phyloP scores from a whole-genome alignment of 35 echinoderm and acorn worm genomes.

The Apostichopus californicus region DNA sequence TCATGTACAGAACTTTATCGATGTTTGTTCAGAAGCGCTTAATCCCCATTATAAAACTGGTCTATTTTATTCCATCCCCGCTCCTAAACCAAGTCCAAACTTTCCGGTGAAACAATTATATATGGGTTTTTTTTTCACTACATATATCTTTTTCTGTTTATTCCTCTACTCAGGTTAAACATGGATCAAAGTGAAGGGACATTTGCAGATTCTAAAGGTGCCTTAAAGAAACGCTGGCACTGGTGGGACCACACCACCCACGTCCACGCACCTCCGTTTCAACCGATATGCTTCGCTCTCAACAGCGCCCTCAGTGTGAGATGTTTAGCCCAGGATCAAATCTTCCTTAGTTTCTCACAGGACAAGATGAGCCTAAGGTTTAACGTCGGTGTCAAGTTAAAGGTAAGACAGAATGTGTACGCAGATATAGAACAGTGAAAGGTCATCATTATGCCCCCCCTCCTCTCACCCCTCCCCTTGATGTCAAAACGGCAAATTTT shows the following conservation, averaged over 20 bases:
- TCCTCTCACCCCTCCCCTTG: not conserved
- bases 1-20: too few species aligned
- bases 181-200: slow-evolving; percentile 83
- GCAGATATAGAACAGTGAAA: not conserved
- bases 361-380: slow-evolving; percentile 74
- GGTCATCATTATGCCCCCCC: not conserved
- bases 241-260: slow-evolving; percentile 90
- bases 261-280: slow-evolving; percentile 93
- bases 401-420: slow-evolving; percentile 59
- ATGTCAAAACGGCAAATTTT: not conserved
- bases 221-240: slow-evolving; percentile 90
- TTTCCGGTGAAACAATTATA: too few species aligned
- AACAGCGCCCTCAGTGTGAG: slow-evolving; percentile 80
- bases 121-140: too few species aligned
- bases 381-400: slow-evolving; percentile 91
- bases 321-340: slow-evolving; percentile 90
- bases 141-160: not conserved
- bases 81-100: too few species aligned
- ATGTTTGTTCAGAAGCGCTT: too few species aligned
- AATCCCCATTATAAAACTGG: too few species aligned
- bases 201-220: slow-evolving; percentile 74
- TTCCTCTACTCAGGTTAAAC: slow-evolving; percentile 77
- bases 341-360: slow-evolving; percentile 71
- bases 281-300: slow-evolving; percentile 94
- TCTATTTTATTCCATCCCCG: too few species aligned